phyloP scores from a whole-genome alignment of 2,888 invertebrate genomes.

The Ectemnius continuus region DNA sequence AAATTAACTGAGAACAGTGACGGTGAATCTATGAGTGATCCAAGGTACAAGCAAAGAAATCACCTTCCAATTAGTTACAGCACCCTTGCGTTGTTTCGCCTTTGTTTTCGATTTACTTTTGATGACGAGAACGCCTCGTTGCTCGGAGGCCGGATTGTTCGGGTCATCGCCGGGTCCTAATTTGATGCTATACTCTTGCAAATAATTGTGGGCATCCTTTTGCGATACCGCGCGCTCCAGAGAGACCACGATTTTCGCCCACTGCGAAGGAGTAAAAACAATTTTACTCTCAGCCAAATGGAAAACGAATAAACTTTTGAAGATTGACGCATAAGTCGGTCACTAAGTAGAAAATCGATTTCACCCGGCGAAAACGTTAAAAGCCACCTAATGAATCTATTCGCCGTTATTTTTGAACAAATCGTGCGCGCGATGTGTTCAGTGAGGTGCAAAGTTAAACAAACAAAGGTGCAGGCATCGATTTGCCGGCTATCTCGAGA shows the following conservation, averaged over 20 bases:
- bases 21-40: too few relatives aligned
- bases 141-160: slow-evolving; percentile 88
- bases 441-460: background rate
- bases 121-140: slow-evolving; percentile 97
- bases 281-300: background rate
- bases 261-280: slow-evolving; percentile 80
- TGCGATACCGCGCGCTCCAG: slow-evolving; percentile 95
- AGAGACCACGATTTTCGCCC: slow-evolving; percentile 99
- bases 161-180: slow-evolving; percentile 87
- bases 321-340: too few relatives aligned
- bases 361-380: too few relatives aligned
- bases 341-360: too few relatives aligned
- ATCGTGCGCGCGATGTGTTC: too few relatives aligned
- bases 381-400: too few relatives aligned
- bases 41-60: slow-evolving; percentile 18
- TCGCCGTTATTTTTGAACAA: too few relatives aligned
- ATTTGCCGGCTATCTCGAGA: too few relatives aligned
- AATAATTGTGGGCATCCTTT: slow-evolving; percentile 92
- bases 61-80: slow-evolving; percentile 98
- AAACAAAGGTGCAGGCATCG: too few relatives aligned
- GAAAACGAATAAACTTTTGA: too few relatives aligned
- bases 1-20: background rate
- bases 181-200: slow-evolving; percentile 97
- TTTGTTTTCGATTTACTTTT: slow-evolving; percentile 97
- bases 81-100: slow-evolving; percentile 97